These are phyloP conservation scores for Anguilla obscura DNA, from an alignment of 2,797 vertebrate genomes.

Conservation along the genomic window DNA sequence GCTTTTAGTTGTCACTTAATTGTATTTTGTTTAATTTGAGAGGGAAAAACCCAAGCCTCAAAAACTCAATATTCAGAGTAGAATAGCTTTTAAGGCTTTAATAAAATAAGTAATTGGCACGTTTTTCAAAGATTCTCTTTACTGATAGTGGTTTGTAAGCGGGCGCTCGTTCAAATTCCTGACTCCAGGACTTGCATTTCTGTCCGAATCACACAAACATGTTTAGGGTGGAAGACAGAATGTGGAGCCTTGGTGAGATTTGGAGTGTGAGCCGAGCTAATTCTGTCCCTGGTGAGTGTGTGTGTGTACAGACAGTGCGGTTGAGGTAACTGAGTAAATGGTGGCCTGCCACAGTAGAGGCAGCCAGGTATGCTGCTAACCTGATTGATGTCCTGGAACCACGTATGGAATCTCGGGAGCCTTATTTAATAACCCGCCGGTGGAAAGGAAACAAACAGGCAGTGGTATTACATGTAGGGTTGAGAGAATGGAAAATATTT, in stretches of 20 bases:
- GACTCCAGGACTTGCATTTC: conserved; percentile 42
- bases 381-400: conserved; percentile 50
- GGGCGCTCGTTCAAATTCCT: not conserved
- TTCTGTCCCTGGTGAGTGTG: conserved; percentile 39
- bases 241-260: conserved; percentile 45
- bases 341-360: conserved; percentile 30
- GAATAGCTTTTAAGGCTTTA: not conserved
- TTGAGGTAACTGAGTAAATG: conserved; percentile 47
- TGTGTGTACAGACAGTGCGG: conserved; percentile 33
- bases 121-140: not conserved
- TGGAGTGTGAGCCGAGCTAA: conserved; percentile 38
- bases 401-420: conserved; percentile 31
- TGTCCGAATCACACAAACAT: conserved; percentile 50
- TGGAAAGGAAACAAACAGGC: conserved; percentile 42
- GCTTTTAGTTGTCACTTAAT: not conserved
- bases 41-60: not conserved
- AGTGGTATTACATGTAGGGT: not conserved
- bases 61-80: not conserved
- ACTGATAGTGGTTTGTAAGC: not conserved
- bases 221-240: conserved; percentile 30
- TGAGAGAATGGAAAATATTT: conserved; percentile 10
- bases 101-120: not conserved
- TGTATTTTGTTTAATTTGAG: not conserved
- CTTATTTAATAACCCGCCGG: conserved; percentile 43
- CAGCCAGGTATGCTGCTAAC: conserved; percentile 41